Evolutionary conservation across 2,888 invertebrate genomes (phyloP).

Genomic region (Synanthedon vespiformis): DNA sequence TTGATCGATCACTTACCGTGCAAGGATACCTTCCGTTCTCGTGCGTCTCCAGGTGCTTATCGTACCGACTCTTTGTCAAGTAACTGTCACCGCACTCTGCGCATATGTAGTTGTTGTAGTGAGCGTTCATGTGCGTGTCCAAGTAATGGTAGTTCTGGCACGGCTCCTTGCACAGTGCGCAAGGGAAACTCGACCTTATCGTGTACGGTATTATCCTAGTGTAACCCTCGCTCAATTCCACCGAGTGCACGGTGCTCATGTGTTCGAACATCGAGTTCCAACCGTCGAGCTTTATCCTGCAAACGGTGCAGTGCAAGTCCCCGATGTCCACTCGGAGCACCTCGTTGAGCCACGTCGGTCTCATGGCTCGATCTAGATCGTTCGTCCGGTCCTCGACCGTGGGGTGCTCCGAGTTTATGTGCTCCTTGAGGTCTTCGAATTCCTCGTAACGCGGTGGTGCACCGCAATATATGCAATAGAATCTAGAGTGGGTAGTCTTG

Average conservation of each 20-base stretch:
- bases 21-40: constrained; percentile 46
- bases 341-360: constrained; percentile 36
- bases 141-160: constrained; percentile 25
- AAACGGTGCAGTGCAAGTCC: constrained; percentile 27
- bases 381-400: constrained; percentile 19
- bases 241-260: constrained; percentile 21
- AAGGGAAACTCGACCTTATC: constrained; percentile 16
- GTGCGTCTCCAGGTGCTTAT: constrained; percentile 50
- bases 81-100: constrained; percentile 41
- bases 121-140: constrained; percentile 46
- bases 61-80: constrained; percentile 16
- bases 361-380: constrained; percentile 14
- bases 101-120: constrained; percentile 44
- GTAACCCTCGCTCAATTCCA: constrained; percentile 26
- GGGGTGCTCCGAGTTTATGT: constrained; percentile 23
- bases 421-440: constrained; percentile 24
- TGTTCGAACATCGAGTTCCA: constrained; percentile 44
- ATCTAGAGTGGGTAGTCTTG: constrained; percentile 22
- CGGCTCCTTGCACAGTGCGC: constrained; percentile 28
- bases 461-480: constrained; percentile 38
- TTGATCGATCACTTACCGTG: constrained; percentile 11
- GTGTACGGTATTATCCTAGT: constrained; percentile 33
- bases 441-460: constrained; percentile 17
- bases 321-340: constrained; percentile 36
- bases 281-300: constrained; percentile 9